Conservation (phyloP, 2,113 vertebrate species). For the Pycnonotus jocosus region DNA sequence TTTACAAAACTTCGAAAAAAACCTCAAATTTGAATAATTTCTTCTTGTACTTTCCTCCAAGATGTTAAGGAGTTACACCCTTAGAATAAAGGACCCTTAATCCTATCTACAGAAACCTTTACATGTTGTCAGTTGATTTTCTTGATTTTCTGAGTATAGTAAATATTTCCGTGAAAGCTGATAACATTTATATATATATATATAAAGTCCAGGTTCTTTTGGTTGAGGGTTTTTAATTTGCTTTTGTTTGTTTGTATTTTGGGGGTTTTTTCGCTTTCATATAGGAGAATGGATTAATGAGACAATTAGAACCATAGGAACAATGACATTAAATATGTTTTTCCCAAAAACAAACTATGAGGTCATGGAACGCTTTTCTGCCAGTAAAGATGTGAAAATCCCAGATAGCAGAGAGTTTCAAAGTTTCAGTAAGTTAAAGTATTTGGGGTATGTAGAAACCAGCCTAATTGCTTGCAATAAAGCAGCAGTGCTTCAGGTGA, state of each 20-base stretch:
- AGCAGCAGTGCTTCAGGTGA: neutral
- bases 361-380: neutral
- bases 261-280: neutral
- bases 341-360: neutral
- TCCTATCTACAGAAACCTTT: neutral
- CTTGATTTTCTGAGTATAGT: neutral
- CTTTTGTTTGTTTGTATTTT: neutral
- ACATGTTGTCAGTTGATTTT: neutral
- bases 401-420: neutral
- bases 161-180: neutral
- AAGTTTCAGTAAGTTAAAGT: neutral
- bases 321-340: neutral
- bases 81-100: neutral
- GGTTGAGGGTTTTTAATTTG: too few relatives aligned
- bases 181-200: too few relatives aligned
- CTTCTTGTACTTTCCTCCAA: neutral
- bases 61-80: neutral
- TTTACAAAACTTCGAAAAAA: neutral
- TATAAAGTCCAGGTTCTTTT: neutral
- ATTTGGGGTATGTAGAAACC: neutral
- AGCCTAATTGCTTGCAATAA: neutral
- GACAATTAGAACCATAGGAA: neutral
- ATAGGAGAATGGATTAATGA: neutral
- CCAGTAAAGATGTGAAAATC: neutral
- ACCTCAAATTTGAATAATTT: neutral